These are phyloP conservation scores for Pseudomyrmex dendroicus DNA, from an alignment of 1,140 invertebrate species.

Conservation along the genomic window DNA sequence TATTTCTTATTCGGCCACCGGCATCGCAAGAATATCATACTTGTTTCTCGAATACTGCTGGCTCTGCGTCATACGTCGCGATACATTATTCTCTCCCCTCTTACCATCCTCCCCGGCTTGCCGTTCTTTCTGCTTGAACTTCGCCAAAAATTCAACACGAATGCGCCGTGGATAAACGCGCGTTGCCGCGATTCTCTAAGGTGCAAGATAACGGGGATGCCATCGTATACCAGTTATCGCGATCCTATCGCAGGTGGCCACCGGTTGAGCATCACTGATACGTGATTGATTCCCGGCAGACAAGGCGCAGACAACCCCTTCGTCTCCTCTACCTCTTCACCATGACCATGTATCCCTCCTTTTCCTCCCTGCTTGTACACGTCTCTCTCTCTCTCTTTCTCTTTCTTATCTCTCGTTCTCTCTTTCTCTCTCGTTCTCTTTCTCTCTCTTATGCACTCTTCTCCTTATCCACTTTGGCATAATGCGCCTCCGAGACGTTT, in stretches of 20 bases:
- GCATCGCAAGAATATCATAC: constrained; percentile 40
- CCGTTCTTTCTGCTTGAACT: background rate
- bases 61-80: constrained; percentile 1
- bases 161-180: background rate
- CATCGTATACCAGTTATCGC: constrained; percentile 26
- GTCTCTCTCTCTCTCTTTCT: constrained; percentile 56
- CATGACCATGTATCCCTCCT: constrained; percentile 52
- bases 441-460: constrained; percentile 51
- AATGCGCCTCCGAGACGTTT: constrained; percentile 46
- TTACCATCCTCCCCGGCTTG: background rate
- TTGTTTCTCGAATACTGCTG: constrained; percentile 7
- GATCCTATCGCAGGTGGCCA: constrained; percentile 56
- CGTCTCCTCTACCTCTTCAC: constrained; percentile 58
- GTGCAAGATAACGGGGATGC: constrained; percentile 18
- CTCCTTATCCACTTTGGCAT: constrained; percentile 49
- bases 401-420: constrained; percentile 56
- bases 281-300: constrained; percentile 82
- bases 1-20: constrained; percentile 55
- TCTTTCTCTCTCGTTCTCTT: constrained; percentile 67
- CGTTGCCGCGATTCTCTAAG: background rate
- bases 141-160: background rate
- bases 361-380: constrained; percentile 63
- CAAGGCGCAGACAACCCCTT: constrained; percentile 82
- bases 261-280: constrained; percentile 78
- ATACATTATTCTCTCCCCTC: background rate